phyloP scores from a whole-genome alignment of 1,140 invertebrate species.

The Ceratina australensis region DNA sequence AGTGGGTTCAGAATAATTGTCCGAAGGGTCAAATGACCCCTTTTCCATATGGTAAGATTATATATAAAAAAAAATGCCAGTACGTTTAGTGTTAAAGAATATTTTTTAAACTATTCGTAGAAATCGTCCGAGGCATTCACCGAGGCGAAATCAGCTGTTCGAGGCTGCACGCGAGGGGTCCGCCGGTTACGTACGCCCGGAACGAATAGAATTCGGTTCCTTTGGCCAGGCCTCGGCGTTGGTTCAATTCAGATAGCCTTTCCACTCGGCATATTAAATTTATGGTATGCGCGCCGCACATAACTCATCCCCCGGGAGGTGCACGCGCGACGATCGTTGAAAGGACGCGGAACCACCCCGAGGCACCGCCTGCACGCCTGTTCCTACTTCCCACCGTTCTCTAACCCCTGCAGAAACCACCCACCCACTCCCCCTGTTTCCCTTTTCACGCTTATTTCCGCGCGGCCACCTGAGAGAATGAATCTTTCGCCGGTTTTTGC shows the following conservation, averaged over 20 bases:
- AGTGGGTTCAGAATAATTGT: too few species aligned
- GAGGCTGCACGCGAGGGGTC: slow-evolving; percentile 7
- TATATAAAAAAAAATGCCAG: too few species aligned
- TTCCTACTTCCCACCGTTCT: neutral
- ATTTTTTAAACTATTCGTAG: too few species aligned
- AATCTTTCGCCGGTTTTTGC: slow-evolving; percentile 37
- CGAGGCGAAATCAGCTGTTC: too few species aligned
- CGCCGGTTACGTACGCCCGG: slow-evolving; percentile 52
- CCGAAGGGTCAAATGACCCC: too few species aligned
- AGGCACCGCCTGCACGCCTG: slow-evolving; percentile 4
- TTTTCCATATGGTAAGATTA: too few species aligned
- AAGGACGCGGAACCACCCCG: slow-evolving; percentile 42
- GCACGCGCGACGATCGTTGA: slow-evolving; percentile 45
- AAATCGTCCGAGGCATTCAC: too few species aligned
- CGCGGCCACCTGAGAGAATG: slow-evolving; percentile 44
- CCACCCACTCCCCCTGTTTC: slow-evolving; percentile 11
- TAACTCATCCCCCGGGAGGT: slow-evolving; percentile 56
- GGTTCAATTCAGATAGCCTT: slow-evolving; percentile 71
- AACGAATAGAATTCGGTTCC: slow-evolving; percentile 68
- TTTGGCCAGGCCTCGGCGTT: slow-evolving; percentile 53
- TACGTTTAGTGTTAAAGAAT: too few species aligned
- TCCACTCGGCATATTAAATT: slow-evolving; percentile 68
- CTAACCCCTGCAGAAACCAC: neutral
- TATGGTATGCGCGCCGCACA: slow-evolving; percentile 65
- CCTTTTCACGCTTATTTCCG: slow-evolving; percentile 48